Percentiles rank a stretch among this genome's conserved stretches.
phyloP scores from a whole-genome alignment of 2,113 vertebrate genomes.

The Rynchops niger region DNA sequence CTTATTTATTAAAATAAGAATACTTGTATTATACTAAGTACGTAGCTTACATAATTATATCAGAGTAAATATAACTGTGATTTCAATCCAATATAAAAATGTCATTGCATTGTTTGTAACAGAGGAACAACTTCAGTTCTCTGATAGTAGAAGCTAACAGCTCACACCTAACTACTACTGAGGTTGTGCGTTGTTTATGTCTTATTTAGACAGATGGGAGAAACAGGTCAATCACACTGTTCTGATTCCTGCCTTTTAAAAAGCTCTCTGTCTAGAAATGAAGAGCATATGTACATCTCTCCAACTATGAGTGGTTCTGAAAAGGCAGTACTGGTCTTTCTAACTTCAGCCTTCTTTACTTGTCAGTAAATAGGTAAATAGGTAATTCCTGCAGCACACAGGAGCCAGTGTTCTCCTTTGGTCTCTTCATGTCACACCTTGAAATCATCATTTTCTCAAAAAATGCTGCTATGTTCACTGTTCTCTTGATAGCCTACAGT shows the following conservation, averaged over 20 bases:
- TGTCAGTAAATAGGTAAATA: neutral
- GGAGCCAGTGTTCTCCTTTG: neutral
- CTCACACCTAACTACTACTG: neutral
- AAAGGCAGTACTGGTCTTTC: neutral
- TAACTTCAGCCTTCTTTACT: neutral
- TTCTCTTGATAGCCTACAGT: neutral
- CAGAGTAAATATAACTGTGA: neutral
- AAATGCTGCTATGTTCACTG: neutral
- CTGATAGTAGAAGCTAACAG: neutral
- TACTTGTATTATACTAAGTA: neutral
- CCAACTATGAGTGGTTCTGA: neutral
- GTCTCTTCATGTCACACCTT: neutral
- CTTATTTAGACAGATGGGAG: neutral
- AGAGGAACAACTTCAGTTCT: neutral
- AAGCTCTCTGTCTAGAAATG: neutral
- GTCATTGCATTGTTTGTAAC: neutral
- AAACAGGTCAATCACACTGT: neutral
- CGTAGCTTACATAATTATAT: neutral
- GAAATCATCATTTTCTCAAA: neutral
- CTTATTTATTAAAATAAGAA: neutral
- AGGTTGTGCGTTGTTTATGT: neutral
- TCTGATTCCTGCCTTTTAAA: neutral
- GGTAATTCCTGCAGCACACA: neutral
- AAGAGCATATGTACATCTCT: neutral
- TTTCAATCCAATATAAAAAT: neutral